Base-by-base conservation (phyloP, 2,797 vertebrate genomes). In the Hozukius guyotensis region DNA sequence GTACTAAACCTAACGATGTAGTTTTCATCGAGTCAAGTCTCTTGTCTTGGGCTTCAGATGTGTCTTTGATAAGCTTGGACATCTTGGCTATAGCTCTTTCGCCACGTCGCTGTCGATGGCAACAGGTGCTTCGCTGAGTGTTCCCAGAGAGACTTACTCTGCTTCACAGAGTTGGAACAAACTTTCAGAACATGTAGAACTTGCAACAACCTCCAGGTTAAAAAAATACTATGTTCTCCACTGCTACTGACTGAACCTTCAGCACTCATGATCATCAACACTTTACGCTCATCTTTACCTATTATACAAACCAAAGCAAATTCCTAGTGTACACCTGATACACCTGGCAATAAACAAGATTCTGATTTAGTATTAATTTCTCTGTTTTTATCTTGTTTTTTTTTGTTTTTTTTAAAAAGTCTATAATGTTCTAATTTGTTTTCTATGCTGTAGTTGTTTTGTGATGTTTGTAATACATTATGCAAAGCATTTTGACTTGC, bases 401-500 rank as follows among this genome's bases (percentile, higher is more conserved):
- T 18, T 7, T 6, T 2, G 27, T 6, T 55, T 1, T 29, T 38
- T 61, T 55, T 20, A 61, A 46, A 36, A 12, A 2, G 6, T 38
- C 13, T 18, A 18, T 5, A 31, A 31, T 25, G 10, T 56, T 77
- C 36, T 73, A 18, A 75, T 79, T 68, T 38, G 20, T 25, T 20
- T 56, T 63, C 29, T 16, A 38, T 66, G 5, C 16, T 5, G 6
- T 25, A 10, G 61, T 49, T 60, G 3, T 22, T 38, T 29, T 4
- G n/a, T 70, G 18, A 18, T 75, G 32, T 62, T 74, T 62, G 7
- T 11, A 68, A 49, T 31, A 29, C 22, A 65, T 72, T 36, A 56
- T 70, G 27, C 32, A 27, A 77, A 70, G 13, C 29, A 32, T 46
- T 64, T 52, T 81, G 27, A 61, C 53, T 74, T 77, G 42, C 22